Base-by-base conservation (phyloP, 2,797 vertebrate species). In the Eulemur albifrons region DNA sequence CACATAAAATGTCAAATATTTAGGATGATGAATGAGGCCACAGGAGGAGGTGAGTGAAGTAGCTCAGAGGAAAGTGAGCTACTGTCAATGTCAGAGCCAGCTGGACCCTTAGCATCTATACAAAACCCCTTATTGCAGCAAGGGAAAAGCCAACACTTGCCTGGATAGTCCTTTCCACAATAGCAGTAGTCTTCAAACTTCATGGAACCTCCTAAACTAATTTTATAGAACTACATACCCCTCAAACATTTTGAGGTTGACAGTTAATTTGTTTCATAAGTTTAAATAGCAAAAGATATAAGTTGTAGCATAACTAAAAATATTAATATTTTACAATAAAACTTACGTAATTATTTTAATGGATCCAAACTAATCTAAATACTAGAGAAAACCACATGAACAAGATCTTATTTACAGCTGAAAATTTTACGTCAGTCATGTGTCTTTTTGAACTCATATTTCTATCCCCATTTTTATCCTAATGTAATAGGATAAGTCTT, bases 241-340 rank as follows among this genome's bases (percentile, higher is more conserved):
- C 20, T 59, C 50, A 82, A 13, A 86, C 6, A 69, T 20, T 20
- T 52, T 85, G 8, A 86, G 5, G 8, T 4, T 18, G 35, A 14
- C 5, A 25, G 59, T 83, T 89, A 77, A 77, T 43, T 38, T 86
- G 4, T 81, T 95, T 54, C 35, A 8, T 32, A 76, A 63, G 2
- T 52, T 79, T 80, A 77, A 95, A 86, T 12, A 88, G 3, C 61
- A 80, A 81, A 52, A 5, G 40, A 35, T 48, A 27, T 61, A 86
- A 43, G 50, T 40, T 54, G 2, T 14, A 48, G 2, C 25, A 79
- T 63, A 70, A 70, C 11, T 69, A 94, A 93, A 86, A 82, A 73
- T 80, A 79, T 3, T 48, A 35, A 48, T 88, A 59, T 70, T 94
- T 93, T 88, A 10, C n/a, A 70, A 92, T 87, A 93, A 92, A 84